These are phyloP conservation scores for Dromaius novaehollandiae DNA, from an alignment of 2,113 vertebrate species.

Conservation along the genomic window DNA sequence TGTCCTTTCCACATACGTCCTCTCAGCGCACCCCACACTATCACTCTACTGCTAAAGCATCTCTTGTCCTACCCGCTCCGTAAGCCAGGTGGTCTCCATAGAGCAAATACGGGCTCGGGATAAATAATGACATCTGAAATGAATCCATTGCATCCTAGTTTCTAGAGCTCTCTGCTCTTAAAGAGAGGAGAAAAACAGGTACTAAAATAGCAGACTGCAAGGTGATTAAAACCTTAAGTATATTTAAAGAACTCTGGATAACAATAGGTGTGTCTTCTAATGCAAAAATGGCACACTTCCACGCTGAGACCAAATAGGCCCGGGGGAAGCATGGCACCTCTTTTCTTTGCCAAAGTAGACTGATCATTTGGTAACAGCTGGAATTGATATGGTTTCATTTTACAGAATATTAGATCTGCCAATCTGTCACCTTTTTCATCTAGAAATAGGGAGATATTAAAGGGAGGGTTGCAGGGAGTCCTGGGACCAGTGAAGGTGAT, in stretches of 20 bases:
- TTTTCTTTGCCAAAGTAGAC: constrained; percentile 17
- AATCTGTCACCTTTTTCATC: not conserved
- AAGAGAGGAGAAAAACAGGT: not conserved
- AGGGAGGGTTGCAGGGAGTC: not conserved
- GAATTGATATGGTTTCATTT: not conserved
- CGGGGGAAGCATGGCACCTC: not conserved
- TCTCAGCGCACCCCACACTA: accelerated
- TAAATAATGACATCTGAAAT: not conserved
- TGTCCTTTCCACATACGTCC: not conserved
- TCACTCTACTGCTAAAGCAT: not conserved
- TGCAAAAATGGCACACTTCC: constrained; percentile 1
- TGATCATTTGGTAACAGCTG: not conserved
- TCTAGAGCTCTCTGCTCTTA: not conserved
- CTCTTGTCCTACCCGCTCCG: not conserved
- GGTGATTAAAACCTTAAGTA: not conserved
- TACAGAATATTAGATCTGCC: not conserved
- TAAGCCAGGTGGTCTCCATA: not conserved
- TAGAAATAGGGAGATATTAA: not conserved
- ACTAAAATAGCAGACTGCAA: not conserved
- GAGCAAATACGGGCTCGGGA: not conserved
- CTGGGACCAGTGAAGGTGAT: not conserved
- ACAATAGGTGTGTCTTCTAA: not conserved
- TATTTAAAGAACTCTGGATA: constrained; percentile 1
- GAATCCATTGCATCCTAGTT: not conserved
- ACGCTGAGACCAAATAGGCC: not conserved